phyloP scores from a whole-genome alignment of 2,888 invertebrate genomes.

The Tricholauxania praeusta region DNA sequence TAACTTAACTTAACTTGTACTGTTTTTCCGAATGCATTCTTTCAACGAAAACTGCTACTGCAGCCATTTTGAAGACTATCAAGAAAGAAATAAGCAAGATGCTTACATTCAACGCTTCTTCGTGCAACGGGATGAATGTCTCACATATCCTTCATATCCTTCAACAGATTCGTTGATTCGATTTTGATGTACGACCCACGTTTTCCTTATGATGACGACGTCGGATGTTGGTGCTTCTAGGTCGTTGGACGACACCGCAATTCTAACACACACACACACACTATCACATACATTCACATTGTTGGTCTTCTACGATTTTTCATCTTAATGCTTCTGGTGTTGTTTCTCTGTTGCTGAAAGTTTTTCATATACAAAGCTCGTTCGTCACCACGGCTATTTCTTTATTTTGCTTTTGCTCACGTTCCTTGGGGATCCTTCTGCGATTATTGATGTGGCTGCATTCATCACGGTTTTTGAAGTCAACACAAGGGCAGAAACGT shows the following conservation, averaged over 20 bases:
- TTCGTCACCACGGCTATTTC: constrained; percentile 42
- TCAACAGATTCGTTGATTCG: constrained; percentile 42
- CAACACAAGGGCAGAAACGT: constrained; percentile 16
- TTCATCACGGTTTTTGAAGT: constrained; percentile 46
- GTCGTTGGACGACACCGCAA: constrained; percentile 15
- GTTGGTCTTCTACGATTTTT: not conserved
- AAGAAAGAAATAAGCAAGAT: constrained; percentile 5
- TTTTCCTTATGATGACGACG: not conserved
- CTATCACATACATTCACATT: constrained; percentile 19
- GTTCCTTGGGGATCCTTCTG: constrained; percentile 6
- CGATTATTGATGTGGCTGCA: constrained; percentile 50
- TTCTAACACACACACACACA: not conserved
- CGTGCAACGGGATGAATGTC: constrained; percentile 41
- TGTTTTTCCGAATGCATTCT: too few relatives aligned
- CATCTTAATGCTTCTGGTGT: not conserved
- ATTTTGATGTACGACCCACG: constrained; percentile 46
- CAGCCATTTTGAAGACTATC: too few relatives aligned
- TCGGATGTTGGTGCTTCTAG: not conserved
- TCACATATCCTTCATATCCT: constrained; percentile 45
- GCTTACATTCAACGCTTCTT: constrained; percentile 4
- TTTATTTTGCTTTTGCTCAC: constrained; percentile 45
- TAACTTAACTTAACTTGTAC: too few relatives aligned
- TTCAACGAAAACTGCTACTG: too few relatives aligned
- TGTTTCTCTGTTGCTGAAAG: too few relatives aligned
- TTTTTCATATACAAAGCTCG: constrained; percentile 31